Evolutionary conservation across 2,797 vertebrate species (phyloP).

Genomic region (Crypturellus tataupa): DNA sequence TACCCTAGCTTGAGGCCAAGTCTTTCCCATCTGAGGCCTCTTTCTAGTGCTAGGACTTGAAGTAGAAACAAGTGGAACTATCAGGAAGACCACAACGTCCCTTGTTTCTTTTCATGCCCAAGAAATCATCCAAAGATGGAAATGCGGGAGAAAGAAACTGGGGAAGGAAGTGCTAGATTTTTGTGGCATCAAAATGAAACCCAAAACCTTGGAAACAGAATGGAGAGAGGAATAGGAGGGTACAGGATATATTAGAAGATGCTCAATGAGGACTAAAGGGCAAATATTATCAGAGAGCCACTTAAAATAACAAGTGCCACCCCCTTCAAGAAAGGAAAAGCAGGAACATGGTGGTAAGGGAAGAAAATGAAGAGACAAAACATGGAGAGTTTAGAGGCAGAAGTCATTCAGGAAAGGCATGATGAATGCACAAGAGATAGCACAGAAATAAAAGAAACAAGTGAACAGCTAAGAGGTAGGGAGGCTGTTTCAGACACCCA

Average conservation of each 20-base stretch:
- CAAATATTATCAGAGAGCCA: background rate
- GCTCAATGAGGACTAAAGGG: background rate
- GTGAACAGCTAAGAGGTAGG: background rate
- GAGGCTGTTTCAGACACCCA: background rate
- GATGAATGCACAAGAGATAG: background rate
- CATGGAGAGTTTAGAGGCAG: background rate
- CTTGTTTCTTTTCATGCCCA: background rate
- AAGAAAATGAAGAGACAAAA: background rate
- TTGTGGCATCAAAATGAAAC: background rate
- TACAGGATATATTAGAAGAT: background rate
- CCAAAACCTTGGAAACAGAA: background rate
- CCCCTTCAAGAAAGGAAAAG: background rate
- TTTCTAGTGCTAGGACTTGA: background rate
- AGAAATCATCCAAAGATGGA: background rate
- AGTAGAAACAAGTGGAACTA: background rate
- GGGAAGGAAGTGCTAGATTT: background rate
- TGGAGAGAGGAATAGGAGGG: background rate
- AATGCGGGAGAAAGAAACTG: background rate
- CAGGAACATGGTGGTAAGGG: background rate
- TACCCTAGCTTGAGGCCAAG: background rate
- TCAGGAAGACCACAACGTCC: background rate
- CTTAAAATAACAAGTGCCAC: background rate
- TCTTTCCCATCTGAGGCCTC: background rate
- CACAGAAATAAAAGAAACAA: background rate
- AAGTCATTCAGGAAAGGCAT: background rate